Percentiles rank a stretch among this genome's conserved stretches.
Evolutionary conservation across 2,113 vertebrate genomes (phyloP).

Genomic region (Cebidichthys violaceus): DNA sequence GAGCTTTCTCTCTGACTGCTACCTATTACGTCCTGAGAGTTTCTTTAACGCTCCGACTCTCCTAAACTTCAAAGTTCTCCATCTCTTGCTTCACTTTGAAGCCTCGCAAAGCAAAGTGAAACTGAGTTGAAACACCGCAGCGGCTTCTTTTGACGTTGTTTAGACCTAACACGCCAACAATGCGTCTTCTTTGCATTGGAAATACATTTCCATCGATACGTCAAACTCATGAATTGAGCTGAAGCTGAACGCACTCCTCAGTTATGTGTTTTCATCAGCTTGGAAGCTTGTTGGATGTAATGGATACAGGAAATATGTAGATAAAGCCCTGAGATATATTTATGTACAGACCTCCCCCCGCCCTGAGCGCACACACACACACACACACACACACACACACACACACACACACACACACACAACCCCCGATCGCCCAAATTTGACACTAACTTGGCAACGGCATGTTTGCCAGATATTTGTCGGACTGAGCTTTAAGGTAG

Average conservation of each 20-base stretch:
- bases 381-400: background rate
- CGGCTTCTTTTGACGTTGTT: background rate
- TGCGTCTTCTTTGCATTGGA: background rate
- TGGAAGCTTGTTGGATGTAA: conserved; percentile 14
- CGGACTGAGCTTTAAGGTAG: conserved; percentile 46
- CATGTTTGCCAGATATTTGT: conserved; percentile 18
- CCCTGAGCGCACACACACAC: background rate
- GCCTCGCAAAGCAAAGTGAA: conserved; percentile 17
- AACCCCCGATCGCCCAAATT: background rate
- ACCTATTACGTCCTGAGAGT: background rate
- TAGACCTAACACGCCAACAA: background rate
- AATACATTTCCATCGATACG: conserved; percentile 18
- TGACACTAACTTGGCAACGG: conserved; percentile 48
- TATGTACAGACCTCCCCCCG: conserved; percentile 10
- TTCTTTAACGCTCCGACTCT: conserved; percentile 3
- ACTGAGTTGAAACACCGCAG: conserved; percentile 13
- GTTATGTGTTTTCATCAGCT: background rate
- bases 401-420: background rate
- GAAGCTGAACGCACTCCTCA: background rate
- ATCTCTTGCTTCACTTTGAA: conserved; percentile 15
- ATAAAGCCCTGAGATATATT: conserved; percentile 36
- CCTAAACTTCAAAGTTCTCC: conserved; percentile 15
- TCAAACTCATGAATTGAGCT: conserved; percentile 18
- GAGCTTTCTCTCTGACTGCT: conserved; percentile 15
- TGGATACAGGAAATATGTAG: background rate